Evolutionary conservation across 2,888 invertebrate genomes (phyloP), one percentile per base, ranked within the genome.

Genomic region (Agrotis ipsilon): DNA sequence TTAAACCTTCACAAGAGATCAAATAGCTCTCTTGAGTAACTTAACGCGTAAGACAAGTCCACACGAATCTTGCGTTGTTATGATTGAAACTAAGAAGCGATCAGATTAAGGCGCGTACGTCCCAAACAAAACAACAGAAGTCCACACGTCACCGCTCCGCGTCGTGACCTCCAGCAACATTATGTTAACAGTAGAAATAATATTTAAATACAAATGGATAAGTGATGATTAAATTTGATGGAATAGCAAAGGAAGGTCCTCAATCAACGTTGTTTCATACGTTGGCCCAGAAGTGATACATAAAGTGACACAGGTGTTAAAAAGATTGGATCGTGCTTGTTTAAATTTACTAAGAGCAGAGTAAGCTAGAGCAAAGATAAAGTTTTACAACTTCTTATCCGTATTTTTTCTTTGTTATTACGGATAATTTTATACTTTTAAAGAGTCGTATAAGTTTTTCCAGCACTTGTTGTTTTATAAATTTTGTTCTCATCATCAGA

Each of bases 81-180:
- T 91, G 90, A 92, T 91, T 91, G 91, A 91, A 91, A 89, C 86
- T 88, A 89, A 88, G 88, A 87, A 89, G 86, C 86, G 89, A 92
- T 92, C 92, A 92, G 92, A 92, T 92, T 87, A 90, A 83, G 73
- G 55, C 62, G 68, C 67, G 70, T 62, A n/a, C 72, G 67, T 78
- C 70, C 64, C 82, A 80, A 79, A 76, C 75, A 78, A 78, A 76
- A 64, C 67, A 76, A 76, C 74, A 76, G 65, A 60, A 64, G 52
- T 67, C 55, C 62, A 60, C 75, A 58, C 57, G 70, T 72, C 78
- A 75, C 75, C 78, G 72, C 58, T 3, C 51, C 43, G 54, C 54
- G 58, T 57, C 61, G 62, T 64, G 75, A 67, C 71, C 61, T 59
- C 66, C 32, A 52, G 65, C 24, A 52, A 39, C 1, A 39, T 5